Percentiles rank a stretch among this genome's conserved stretches.
Conservation (phyloP, 2,797 vertebrate species). For the Alfaro cultratus region DNA sequence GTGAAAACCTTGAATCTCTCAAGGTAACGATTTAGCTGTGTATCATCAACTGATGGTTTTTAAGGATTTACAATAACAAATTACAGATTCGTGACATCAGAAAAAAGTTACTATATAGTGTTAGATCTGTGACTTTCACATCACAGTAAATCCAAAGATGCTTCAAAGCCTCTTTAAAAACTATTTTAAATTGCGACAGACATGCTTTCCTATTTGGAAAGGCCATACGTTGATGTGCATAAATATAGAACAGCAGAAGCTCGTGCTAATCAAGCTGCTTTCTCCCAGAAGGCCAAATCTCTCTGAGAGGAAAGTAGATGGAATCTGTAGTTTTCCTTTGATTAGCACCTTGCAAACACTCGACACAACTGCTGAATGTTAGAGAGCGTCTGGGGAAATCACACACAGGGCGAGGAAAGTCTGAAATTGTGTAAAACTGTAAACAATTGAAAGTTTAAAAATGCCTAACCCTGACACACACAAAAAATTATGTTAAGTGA, state of each 20-base stretch:
- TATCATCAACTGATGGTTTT: background rate
- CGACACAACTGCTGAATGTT: constrained; percentile 14
- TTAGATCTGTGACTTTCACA: constrained; percentile 40
- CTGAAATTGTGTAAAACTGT: background rate
- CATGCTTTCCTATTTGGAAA: constrained; percentile 7
- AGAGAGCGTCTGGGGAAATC: constrained; percentile 23
- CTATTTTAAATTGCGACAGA: background rate
- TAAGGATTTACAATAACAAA: background rate
- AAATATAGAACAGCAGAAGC: constrained; percentile 4
- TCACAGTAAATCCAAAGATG: constrained; percentile 25
- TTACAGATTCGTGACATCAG: background rate
- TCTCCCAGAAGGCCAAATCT: constrained; percentile 25
- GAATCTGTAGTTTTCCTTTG: constrained; percentile 57
- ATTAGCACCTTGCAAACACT: constrained; percentile 61
- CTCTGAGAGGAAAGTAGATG: constrained; percentile 58
- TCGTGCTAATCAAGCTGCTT: constrained; percentile 58
- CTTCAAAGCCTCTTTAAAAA: background rate
- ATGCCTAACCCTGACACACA: background rate
- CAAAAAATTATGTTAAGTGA: background rate
- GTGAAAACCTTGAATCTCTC: background rate
- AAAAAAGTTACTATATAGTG: background rate
- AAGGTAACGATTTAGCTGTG: background rate
- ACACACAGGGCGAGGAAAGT: background rate
- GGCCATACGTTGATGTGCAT: background rate
- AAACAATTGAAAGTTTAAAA: background rate